Percentiles rank a stretch among this genome's conserved stretches.
Conservation (phyloP, 2,113 vertebrate genomes). For the Parotia lawesii region DNA sequence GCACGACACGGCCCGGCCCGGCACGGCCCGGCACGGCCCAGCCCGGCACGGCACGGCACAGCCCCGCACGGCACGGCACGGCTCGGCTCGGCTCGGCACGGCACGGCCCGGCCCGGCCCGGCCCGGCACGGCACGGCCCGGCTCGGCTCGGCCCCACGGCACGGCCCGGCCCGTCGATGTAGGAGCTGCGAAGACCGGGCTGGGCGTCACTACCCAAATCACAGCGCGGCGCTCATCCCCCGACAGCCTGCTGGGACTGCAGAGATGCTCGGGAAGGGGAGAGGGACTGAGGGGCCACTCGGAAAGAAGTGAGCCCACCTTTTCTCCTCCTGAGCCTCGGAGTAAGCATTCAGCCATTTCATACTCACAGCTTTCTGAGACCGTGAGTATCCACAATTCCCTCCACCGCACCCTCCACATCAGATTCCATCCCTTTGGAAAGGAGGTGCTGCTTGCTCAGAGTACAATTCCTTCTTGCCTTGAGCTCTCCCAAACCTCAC, state of each 20-base stretch:
- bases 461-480: not conserved
- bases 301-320: not conserved
- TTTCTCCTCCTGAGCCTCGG: not conserved
- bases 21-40: no score
- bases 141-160: no score
- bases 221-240: no score
- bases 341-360: not conserved
- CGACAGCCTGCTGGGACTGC: not conserved
- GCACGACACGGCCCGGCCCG: no score
- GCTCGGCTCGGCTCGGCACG: no score
- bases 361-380: not conserved
- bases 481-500: not conserved
- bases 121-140: no score
- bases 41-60: no score
- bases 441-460: not conserved
- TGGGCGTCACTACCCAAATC: not conserved
- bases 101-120: no score
- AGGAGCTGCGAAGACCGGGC: no score
- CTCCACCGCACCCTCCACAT: not conserved
- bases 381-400: rapidly evolving
- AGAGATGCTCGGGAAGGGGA: not conserved
- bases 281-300: not conserved
- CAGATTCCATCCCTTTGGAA: not conserved
- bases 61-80: no score
- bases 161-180: rapidly evolving